Base-by-base conservation (phyloP, 2,113 vertebrate species). In the Vulpes ferrilata region DNA sequence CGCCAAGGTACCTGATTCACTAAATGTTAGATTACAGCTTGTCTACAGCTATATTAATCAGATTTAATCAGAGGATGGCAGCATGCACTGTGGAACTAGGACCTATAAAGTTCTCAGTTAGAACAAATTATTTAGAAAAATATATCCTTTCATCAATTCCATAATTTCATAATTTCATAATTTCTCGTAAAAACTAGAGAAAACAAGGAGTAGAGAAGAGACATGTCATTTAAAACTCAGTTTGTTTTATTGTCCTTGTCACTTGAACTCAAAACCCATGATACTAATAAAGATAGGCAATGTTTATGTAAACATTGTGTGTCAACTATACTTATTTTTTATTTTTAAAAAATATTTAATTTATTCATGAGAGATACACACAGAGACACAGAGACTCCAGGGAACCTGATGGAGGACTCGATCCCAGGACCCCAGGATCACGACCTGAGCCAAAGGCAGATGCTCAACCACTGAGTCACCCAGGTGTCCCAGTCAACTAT, bases 1-100 rank as follows among this genome's bases (percentile, higher is more conserved):
- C 27, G 25, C 4, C 7, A 81, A 93, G 22, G 11, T 59, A 71
- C 19, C 35, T 74, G 78, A 65, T 76, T 76, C 57, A 81, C 6
- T 92, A 96, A 57, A 79, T 71, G 53, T 67, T 84, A 88, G 95
- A 95, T 74, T 90, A 82, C 5, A 92, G 43, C n/a, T 57, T 80
- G 15, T 73, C 81, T 92, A 78, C 62, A 85, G 71, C 17, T 93
- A 78, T 67, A 57, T 12, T 65, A 69, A 96, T 32, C 17, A 73
- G 71, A 96, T 13, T 84, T 90, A 81, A 60, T 62, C 4, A 57
- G 13, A 32, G 22, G 3, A 78, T 80, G 5, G 82, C 27, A 83
- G 6, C 16, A 76, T 43, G 9, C 3, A 51, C 22, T 67, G 32
- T 65, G 5, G 71, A 73, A 65, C 60, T 89, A 55, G 23, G 62